Base-by-base conservation (phyloP, 1,140 invertebrate genomes). In the Aphelinus certus region DNA sequence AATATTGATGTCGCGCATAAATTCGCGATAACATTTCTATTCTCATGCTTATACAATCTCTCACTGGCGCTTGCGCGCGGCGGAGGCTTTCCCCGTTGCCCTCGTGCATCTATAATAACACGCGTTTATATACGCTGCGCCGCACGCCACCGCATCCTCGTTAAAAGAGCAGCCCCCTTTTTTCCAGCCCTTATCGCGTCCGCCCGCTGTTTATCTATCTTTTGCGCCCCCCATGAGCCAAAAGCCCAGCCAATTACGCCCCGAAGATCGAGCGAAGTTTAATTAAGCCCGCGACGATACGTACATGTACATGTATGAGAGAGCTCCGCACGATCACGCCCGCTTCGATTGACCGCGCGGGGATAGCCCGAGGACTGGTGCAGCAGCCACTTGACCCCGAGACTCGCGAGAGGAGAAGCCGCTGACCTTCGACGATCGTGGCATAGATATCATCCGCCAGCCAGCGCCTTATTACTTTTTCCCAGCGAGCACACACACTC, bases 381-480 rank as follows among this genome's bases (percentile, higher is more conserved):
- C 47, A 10, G 26, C 3, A 10, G 56, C 7, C n/a, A 63, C 26
- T 66, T 73, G 55, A 71, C 67, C 53, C 42, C 47, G 67, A 73
- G 43, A 45, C 53, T 61, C 61, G 51, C 61, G 56, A 65, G 75
- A 49, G 42, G 47, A 68, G 67, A 42, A 63, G 60, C 57, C 69
- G 71, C 70, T 77, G 71, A 76, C 72, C 76, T 76, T 68, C 76
- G 69, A 65, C 72, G 77, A 81, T 79, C 75, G 77, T 77, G 77
- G 72, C 65, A 74, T 64, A 64, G 77, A 81, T 81, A 81, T 75
- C 76, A 51, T 48, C 63, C 63, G 66, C 42, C 56, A 71, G 66
- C 69, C 57, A 74, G 58, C 74, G 58, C 69, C 67, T 76, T 75
- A 77, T 78, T 79, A 78, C 71, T 79, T 77, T 73, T 75, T 48